Base-by-base conservation (phyloP, 2,888 invertebrate species). In the Zygothrica quintamaculata region DNA sequence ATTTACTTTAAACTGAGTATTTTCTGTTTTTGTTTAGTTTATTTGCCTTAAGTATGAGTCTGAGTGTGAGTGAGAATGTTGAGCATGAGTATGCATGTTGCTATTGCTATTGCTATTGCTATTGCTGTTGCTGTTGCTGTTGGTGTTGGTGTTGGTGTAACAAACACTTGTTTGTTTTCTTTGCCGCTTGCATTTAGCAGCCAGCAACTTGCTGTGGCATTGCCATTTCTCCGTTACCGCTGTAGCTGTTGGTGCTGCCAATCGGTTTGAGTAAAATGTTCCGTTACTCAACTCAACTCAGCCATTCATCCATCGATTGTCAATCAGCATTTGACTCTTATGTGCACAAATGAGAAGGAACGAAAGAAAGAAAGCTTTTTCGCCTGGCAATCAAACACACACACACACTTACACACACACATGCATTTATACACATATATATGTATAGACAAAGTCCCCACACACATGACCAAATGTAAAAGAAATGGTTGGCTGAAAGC, bases 231-330 rank as follows among this genome's bases (percentile, higher is more conserved):
- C 65, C 65, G 73, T 29, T 44, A 16, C n/a, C 9, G 34, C 15
- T 13, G 4, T 5, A 15, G 58, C 25, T 36, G 34, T 13, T n/a
- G n/a, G n/a, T n/a, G n/a, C n/a, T n/a, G n/a, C n/a, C n/a, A n/a
- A n/a, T n/a, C n/a, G n/a, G n/a, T 34, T 34, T 34, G 29, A 29
- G 29, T 29, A 9, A 29, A 22, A 22, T 5, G 7, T 26, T 5
- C 1, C 29, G 29, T 8, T 29, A 9, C 53, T 8, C 29, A 36
- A 26, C 26, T n/a, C 42, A 16, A 26, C 43, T 11, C 29, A 39
- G 13, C 44, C 44, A 55, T 67, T 58, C 74, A 71, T 65, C 64
- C 75, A 88, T 88, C 87, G 88, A 88, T 88, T 87, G 88, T 88
- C 88, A 88, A 88, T 88, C 85, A 75, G 72, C 71, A 71, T 58